These are phyloP conservation scores for Onychostruthus taczanowskii DNA, from an alignment of 2,113 vertebrate genomes.

Conservation along the genomic window DNA sequence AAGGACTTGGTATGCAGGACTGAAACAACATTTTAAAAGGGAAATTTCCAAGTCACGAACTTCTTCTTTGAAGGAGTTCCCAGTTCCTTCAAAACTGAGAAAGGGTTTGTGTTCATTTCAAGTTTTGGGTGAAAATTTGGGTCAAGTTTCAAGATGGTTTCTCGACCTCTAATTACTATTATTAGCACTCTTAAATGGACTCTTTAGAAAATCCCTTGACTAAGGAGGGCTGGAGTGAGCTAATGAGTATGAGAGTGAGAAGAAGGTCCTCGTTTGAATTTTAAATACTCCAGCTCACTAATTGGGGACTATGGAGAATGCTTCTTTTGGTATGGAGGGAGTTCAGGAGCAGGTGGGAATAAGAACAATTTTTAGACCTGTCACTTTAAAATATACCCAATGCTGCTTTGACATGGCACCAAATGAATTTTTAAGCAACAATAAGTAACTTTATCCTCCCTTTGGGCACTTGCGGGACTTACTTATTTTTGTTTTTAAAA, in stretches of 20 bases:
- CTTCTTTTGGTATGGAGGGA: not conserved
- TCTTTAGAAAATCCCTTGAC: conserved; percentile 68
- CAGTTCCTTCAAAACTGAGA: conserved; percentile 38
- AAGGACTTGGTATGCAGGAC: conserved; percentile 19
- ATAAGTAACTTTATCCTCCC: conserved; percentile 55
- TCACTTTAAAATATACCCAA: conserved; percentile 56
- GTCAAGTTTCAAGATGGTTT: conserved; percentile 73
- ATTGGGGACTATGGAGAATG: conserved; percentile 40
- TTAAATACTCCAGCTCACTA: conserved; percentile 62
- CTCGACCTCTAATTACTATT: conserved; percentile 72
- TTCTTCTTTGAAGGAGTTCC: conserved; percentile 42
- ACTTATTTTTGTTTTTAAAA: conserved; percentile 52
- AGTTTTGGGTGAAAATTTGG: conserved; percentile 68
- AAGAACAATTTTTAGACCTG: conserved; percentile 57
- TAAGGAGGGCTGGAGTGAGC: conserved; percentile 62
- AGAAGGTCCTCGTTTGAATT: conserved; percentile 62
- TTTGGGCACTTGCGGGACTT: not conserved
- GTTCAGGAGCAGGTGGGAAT: conserved; percentile 42
- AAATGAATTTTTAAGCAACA: conserved; percentile 53
- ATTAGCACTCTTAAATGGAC: conserved; percentile 64
- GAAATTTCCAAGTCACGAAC: conserved; percentile 50
- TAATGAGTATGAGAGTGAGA: conserved; percentile 69
- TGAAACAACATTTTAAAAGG: conserved; percentile 50
- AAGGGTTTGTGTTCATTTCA: conserved; percentile 59
- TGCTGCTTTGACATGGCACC: conserved; percentile 18